Evolutionary conservation across 2,888 invertebrate species (phyloP), one percentile per base, ranked within the genome.

Genomic region (Blera fallax): DNA sequence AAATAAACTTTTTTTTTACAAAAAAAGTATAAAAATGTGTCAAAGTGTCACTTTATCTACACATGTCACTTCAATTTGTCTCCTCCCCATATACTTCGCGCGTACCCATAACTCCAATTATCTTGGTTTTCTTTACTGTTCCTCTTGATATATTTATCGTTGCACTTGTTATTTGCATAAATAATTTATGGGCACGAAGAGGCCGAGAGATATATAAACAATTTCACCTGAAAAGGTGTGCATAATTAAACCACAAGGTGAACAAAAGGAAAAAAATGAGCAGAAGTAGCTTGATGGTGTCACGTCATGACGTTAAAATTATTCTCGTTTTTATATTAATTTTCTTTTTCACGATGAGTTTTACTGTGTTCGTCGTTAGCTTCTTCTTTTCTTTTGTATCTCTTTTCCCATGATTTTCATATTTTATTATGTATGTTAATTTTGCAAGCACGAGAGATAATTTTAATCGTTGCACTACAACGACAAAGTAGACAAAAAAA

Each of bases 161-260:
- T 50, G 76, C 69, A 77, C 40, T 69, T 69, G 52, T 62, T 62
- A 69, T 70, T 78, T 78, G 52, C 69, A 70, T 78, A 64, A 62
- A 54, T 78, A 54, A 77, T 77, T 69, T 65, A 67, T 50, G 37
- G 34, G 10, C 40, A 67, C 50, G 56, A 67, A 48, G 48, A 56
- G 48, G 14, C 58, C 18, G 32, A 67, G 48, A 56, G 40, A 37
- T 21, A 52, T 64, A 50, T 24, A 34, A 74, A 65, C 32, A 64
- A 74, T 74, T 74, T 74, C 43, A 56, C 64, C 32, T 27, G 43
- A 60, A 52, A 48, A 54, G 50, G 45, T 60, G 50, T 43, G 60
- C 69, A 69, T 78, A 78, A 78, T 78, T 62, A 60, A 76, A 34
- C 60, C 24, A 37, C 50, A 18, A n/a, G n/a, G n/a, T n/a, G n/a